These are phyloP conservation scores for Poecilobothrus nobilitatus DNA, from an alignment of 2,888 invertebrate genomes.

Conservation along the genomic window DNA sequence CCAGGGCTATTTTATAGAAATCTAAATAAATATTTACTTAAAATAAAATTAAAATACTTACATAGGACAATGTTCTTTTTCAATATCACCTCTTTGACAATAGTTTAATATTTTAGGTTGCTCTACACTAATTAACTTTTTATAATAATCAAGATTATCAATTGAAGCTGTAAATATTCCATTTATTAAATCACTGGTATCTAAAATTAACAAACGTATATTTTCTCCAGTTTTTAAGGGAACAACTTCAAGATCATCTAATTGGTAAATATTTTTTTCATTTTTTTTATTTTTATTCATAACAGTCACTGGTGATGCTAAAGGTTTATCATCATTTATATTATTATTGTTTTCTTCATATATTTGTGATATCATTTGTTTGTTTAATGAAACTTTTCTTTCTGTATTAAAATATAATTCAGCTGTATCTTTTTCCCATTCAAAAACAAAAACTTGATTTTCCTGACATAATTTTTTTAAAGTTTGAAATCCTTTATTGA, in stretches of 20 bases:
- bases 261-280: constrained; percentile 17
- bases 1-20: no score
- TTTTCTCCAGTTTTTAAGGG: constrained; percentile 25
- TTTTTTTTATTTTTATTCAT: not conserved
- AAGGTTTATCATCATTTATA: not conserved
- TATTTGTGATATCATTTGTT: constrained; percentile 26
- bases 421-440: constrained; percentile 20
- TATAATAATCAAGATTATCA: constrained; percentile 22
- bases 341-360: constrained; percentile 21
- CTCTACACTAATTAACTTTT: constrained; percentile 22
- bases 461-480: constrained; percentile 23
- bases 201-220: constrained; percentile 24
- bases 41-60: constrained; percentile 18
- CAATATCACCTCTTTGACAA: constrained; percentile 21
- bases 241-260: constrained; percentile 25
- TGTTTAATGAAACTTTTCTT: constrained; percentile 26
- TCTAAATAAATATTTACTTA: no score
- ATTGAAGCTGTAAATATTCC: constrained; percentile 25
- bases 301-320: not conserved
- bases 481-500: constrained; percentile 24
- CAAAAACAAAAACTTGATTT: constrained; percentile 23
- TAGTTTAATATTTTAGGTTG: constrained; percentile 22
- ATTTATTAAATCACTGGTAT: constrained; percentile 24
- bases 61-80: constrained; percentile 25
- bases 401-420: constrained; percentile 24